Evolutionary conservation across 2,888 invertebrate species (phyloP), one percentile per base, ranked within the genome.

Genomic region (Drosophila conformis): DNA sequence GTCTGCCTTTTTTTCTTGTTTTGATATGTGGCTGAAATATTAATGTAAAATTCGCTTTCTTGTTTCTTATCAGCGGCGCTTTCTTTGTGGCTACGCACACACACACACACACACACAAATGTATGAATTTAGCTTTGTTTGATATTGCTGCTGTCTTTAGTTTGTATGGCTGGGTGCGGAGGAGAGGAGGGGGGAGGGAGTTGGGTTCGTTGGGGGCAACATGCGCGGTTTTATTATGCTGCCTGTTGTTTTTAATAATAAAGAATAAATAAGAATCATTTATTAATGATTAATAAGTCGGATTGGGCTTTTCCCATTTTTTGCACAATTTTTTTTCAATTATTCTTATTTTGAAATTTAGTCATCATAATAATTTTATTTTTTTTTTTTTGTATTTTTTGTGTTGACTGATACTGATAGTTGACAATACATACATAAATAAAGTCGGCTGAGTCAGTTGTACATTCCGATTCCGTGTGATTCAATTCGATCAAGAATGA

Each of bases 11-110:
- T 78, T 78, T 77, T 77, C 82, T 82, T 72, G 74, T 64, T 84
- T 87, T 76, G 79, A 78, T 69, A 87, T 87, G 86, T 89, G 86
- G 85, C 87, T 89, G 81, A 89, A 87, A 87, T 87, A 73, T 87
- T 78, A 89, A 87, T 89, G 86, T 79, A 63, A 81, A 81, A 66
- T 61, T 42, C 61, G 27, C 53, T 56, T 56, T 62, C 69, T 65
- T 52, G 10, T 51, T 68, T 15, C 66, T 64, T 76, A 67, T 58
- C 58, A 58, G 56, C 62, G 36, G 62, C 69, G 69, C 73, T 78
- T 80, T 83, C 74, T 69, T 73, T 79, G 66, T 60, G 42, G 48
- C 31, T 54, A 48, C 46, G 27, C 51, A 58, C 29, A 54, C n/a
- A 60, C 54, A 29, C 40, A 36, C 10, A 27, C 27, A 27, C 27